A percentile compares a stretch with the other conserved stretches of the same genome.
phyloP scores from a whole-genome alignment of 2,113 vertebrate genomes.

The Rhadina sibilatrix region DNA sequence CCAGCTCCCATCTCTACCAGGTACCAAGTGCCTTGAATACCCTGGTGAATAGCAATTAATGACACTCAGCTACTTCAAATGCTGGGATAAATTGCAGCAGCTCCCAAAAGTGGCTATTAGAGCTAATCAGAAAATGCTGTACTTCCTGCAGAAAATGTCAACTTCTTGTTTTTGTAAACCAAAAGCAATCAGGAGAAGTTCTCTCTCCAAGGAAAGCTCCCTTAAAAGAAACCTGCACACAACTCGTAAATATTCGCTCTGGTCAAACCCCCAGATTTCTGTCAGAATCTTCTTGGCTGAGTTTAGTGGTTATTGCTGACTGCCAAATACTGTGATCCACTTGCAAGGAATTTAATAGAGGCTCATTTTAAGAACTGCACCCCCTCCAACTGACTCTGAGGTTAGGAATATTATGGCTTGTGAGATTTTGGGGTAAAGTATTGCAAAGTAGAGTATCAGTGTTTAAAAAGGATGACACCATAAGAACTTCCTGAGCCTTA shows the following conservation, averaged over 20 bases:
- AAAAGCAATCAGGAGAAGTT: constrained; percentile 43
- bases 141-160: constrained; percentile 68
- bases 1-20: constrained; percentile 5
- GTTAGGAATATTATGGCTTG: neutral
- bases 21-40: constrained; percentile 49
- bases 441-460: neutral
- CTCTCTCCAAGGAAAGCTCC: constrained; percentile 14
- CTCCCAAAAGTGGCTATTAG: constrained; percentile 65
- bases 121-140: constrained; percentile 67
- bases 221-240: neutral
- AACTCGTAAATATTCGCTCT: neutral
- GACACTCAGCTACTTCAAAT: constrained; percentile 55
- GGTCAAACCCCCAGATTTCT: neutral
- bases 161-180: constrained; percentile 63
- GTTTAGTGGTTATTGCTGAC: neutral
- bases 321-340: neutral
- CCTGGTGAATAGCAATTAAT: constrained; percentile 56
- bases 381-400: neutral
- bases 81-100: constrained; percentile 58
- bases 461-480: neutral
- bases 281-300: neutral
- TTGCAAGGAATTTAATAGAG: neutral
- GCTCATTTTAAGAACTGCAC: neutral
- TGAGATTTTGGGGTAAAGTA: neutral
- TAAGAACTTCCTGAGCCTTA: neutral